Base-by-base conservation (phyloP, 2,888 invertebrate species). In the Hypomecis punctinalis region DNA sequence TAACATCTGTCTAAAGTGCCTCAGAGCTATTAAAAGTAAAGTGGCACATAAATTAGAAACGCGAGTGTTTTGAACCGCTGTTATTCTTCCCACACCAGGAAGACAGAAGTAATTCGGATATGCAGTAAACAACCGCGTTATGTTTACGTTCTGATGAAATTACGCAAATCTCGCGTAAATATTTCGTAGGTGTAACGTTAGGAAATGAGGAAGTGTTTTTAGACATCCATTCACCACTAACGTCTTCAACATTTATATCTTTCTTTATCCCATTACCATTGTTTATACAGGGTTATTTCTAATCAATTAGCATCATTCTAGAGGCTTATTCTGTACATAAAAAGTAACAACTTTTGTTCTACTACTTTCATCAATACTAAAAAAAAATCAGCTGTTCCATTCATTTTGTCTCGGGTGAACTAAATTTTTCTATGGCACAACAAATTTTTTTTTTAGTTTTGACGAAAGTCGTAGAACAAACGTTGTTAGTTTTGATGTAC, bases 81-180 rank as follows among this genome's bases (percentile, higher is more conserved):
- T 55, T 60, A 54, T 42, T 55, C 46, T 33, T 48, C 55, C 46
- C 51, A 39, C 43, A 54, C 48, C 63, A 37, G 64, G 64, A 64
- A 60, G 53, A 59, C n/a, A 40, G 33, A 51, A 55, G 39, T 59
- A 9, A 48, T 57, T 58, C 48, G 40, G 51, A 46, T 56, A 37
- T 56, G 55, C 23, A 60, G 49, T 64, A 61, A 61, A 65, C 65
- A 65, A 49, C 43, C 10, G 35, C 13, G 45, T 45, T 53, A 8
- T 64, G 35, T 57, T 57, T 66, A 66, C 52, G 49, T 56, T 56
- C 40, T 43, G 39, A 2, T 11, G 43, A 48, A 52, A 35, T 49
- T 47, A 40, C 36, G 36, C 13, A 42, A 36, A 47, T 33, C 13
- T 56, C 47, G 37, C 45, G 61, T 65, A 65, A 61, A 65, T 56